Base-by-base conservation (phyloP, 2,888 invertebrate species). In the Heliconius erato region DNA sequence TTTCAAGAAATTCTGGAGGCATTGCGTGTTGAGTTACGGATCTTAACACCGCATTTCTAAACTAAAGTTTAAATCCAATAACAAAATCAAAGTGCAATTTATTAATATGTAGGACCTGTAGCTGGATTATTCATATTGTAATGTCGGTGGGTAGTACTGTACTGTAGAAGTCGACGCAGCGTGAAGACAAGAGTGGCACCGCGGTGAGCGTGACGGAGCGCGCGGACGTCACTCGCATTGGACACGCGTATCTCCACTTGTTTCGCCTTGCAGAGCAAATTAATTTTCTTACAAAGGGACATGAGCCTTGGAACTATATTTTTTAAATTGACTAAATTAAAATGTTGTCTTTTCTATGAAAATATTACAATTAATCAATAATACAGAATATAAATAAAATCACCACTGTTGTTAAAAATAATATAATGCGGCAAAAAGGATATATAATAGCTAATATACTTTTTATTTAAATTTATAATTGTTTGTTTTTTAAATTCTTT, bases 201-300 rank as follows among this genome's bases (percentile, higher is more conserved):
- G 86, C 85, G 86, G 76, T 63, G 81, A 89, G 88, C 89, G 91
- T 88, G 89, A 89, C 89, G 85, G 86, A 82, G 83, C 44, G 54
- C 82, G 84, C 82, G 80, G 84, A 85, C 84, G 86, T 85, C 86
- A 86, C 88, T 87, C 88, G 84, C 87, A 89, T 90, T 88, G 85
- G 90, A 89, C 87, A 91, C 91, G 91, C 90, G 89, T 91, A 86
- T 89, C 88, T 85, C 86, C 87, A 82, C 87, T 86, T 84, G 84
- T 84, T 83, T 84, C 80, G 83, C 83, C 83, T 85, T 80, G 82
- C 79, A 87, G 84, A 82, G 83, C 87, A 86, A 88, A 86, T 82
- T 84, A 84, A 85, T 84, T 71, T 82, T 78, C 63, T 44, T 72
- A 65, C 77, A 68, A 71, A 71, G 63, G 54, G 59, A 71, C 63